Conservation (phyloP, 2,113 vertebrate genomes). For the Prietella phreatophila region DNA sequence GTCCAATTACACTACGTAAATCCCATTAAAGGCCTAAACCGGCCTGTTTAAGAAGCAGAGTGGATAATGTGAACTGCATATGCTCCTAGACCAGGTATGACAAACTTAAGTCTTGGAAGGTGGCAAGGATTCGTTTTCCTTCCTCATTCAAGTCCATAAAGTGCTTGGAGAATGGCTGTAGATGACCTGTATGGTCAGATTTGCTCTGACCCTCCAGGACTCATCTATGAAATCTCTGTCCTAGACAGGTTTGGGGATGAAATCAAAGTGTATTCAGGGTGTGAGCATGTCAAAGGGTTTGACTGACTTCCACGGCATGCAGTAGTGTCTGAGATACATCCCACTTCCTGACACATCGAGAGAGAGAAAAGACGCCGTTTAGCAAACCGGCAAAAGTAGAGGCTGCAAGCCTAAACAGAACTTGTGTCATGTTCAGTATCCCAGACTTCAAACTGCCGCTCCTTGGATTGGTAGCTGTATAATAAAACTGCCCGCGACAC, state of each 20-base stretch:
- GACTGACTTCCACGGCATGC: neutral
- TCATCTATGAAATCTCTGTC: neutral
- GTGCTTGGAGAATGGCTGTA: neutral
- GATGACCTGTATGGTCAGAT: neutral
- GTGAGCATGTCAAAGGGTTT: neutral
- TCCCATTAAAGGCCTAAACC: slow-evolving; percentile 20
- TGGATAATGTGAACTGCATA: neutral
- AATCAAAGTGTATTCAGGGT: too few species aligned
- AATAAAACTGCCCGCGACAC: neutral
- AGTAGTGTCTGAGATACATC: neutral
- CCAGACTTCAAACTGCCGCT: neutral
- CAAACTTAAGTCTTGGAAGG: neutral
- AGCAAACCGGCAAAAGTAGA: neutral
- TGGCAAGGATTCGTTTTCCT: neutral
- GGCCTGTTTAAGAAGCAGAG: neutral
- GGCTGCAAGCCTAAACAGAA: neutral
- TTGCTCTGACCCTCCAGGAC: neutral
- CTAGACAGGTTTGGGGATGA: neutral
- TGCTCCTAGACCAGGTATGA: neutral
- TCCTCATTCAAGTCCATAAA: neutral
- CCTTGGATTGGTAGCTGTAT: neutral
- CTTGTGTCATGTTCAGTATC: neutral
- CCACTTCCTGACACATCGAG: neutral
- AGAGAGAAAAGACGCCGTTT: neutral
- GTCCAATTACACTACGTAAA: slow-evolving; percentile 48